Conservation (phyloP, 2,797 vertebrate genomes). For the Oreochromis mossambicus region DNA sequence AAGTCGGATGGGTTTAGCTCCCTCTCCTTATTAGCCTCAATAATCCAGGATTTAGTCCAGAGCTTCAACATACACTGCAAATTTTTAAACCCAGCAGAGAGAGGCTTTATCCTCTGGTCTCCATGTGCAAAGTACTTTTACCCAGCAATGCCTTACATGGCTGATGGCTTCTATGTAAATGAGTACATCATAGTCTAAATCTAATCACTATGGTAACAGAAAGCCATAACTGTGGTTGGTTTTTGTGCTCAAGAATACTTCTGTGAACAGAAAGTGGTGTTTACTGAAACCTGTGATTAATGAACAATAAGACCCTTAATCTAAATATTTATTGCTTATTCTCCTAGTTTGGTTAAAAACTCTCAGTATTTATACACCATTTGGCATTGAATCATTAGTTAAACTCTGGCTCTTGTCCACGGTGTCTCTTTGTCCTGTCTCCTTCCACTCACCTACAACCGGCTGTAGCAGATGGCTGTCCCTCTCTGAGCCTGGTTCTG, state of each 20-base stretch:
- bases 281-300: not conserved
- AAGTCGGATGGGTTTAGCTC: slow-evolving; percentile 46
- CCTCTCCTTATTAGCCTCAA: slow-evolving; percentile 49
- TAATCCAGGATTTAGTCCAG: slow-evolving; percentile 61
- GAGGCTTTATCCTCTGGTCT: not conserved
- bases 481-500: not conserved
- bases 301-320: not conserved
- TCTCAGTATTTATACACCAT: not conserved
- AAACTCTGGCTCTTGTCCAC: not conserved
- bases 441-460: not conserved
- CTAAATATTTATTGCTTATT: not conserved
- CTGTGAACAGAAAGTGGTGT: not conserved
- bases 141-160: not conserved
- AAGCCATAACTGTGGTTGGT: not conserved
- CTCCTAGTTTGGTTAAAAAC: not conserved
- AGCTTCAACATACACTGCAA: not conserved
- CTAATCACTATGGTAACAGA: not conserved
- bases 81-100: slow-evolving; percentile 36
- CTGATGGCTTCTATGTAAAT: not conserved
- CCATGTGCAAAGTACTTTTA: not conserved
- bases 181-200: not conserved
- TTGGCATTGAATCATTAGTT: not conserved
- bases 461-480: not conserved
- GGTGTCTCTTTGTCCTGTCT: not conserved
- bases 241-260: not conserved